A percentile compares a stretch with the other conserved stretches of the same genome.
Evolutionary conservation across 2,113 vertebrate genomes (phyloP).

Genomic region (Heterochromis multidens): DNA sequence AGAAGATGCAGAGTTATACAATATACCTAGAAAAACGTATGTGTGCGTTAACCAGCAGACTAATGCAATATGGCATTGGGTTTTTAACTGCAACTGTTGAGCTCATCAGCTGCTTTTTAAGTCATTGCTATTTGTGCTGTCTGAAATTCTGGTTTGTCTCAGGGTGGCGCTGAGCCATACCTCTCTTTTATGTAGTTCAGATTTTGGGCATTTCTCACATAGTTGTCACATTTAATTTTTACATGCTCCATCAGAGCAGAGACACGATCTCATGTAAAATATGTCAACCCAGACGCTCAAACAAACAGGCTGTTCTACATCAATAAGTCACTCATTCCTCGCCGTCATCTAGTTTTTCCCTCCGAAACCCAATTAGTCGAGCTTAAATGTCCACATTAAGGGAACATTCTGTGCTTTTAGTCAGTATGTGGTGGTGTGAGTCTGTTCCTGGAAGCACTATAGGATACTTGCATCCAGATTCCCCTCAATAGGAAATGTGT

Average conservation of each 20-base stretch:
- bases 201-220: slow-evolving; percentile 1
- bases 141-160: background rate
- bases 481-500: slow-evolving; percentile 16
- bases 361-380: background rate
- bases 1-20: slow-evolving; percentile 30
- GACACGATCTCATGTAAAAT: background rate
- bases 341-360: rapidly evolving
- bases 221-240: background rate
- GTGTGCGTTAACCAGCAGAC: background rate
- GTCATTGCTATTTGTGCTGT: background rate
- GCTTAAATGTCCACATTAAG: background rate
- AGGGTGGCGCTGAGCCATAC: background rate
- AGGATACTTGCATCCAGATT: slow-evolving; percentile 9
- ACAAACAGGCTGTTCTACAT: background rate
- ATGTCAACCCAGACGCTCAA: background rate
- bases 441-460: slow-evolving; percentile 2
- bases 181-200: background rate
- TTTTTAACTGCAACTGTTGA: slow-evolving; percentile 2
- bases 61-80: slow-evolving; percentile 22
- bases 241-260: background rate
- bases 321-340: background rate
- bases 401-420: slow-evolving; percentile 22
- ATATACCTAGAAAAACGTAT: slow-evolving; percentile 1
- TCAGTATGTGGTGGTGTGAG: background rate
- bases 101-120: slow-evolving; percentile 11